Base-by-base conservation (phyloP, 2,113 vertebrate species). In the Tylochromis polylepis region DNA sequence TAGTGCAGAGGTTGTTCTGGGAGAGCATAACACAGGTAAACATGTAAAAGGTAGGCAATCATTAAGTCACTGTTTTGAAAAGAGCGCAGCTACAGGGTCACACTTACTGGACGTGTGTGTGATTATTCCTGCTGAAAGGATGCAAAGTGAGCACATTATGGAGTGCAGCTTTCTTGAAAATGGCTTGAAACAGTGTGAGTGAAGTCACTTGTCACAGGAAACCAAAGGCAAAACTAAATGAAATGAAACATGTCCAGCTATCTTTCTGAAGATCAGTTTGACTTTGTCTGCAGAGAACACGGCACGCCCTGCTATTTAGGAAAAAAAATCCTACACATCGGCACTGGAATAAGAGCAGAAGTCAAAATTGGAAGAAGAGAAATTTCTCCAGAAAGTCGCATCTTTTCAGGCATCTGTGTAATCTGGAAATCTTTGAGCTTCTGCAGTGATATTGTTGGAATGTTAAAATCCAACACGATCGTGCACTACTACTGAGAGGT, bases 141-240 rank as follows among this genome's bases (percentile, higher is more conserved):
- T 38, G 20, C 34, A 8, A 22, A 41, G n/a, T 3, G 7, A 8
- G 65, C 67, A 18, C 38, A 18, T 27, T 72, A 24, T 72, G 67
- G 14, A 72, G 38, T 15, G 20, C 20, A 67, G 36, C 22, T 46
- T 72, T 72, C n/a, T 27, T 46, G 22, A 72, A 46, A 27, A 72
- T 18, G 0, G 1, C 41, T 72, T 5, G 0, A 46, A 4, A 72
- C 41, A 27, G 8, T 43, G 7, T 4, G 22, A 27, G 22, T 27
- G 20, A 43, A 4, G 65, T 43, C 12, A 10, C 15, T 72, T 46
- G 38, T 72, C 67, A 46, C 41, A 46, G 67, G 22, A 72, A 72
- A 27, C 41, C 41, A 72, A 46, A 72, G 22, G 22, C 65, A 3
- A 43, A 31, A 43, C 38, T 10, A 46, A 27, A 70, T 72, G 65